phyloP scores from a whole-genome alignment of 1,140 invertebrate genomes.

The Drosophila erecta region DNA sequence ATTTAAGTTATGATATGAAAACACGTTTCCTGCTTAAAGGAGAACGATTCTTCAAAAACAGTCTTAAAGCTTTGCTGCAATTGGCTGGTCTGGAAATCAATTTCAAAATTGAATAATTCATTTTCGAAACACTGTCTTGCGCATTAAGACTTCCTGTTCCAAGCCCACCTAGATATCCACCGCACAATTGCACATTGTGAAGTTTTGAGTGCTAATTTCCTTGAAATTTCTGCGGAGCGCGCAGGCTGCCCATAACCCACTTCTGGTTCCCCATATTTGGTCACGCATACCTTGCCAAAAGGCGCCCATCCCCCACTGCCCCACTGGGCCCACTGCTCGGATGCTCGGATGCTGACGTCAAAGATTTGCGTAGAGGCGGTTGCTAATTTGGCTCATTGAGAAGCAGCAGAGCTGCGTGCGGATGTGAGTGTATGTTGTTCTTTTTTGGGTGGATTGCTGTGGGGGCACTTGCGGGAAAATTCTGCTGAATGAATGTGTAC shows the following conservation, averaged over 20 bases:
- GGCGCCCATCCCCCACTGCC: neutral
- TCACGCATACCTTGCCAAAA: conserved; percentile 63
- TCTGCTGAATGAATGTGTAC: conserved; percentile 68
- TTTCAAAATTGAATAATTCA: neutral
- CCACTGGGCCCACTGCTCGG: neutral
- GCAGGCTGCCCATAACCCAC: conserved; percentile 32
- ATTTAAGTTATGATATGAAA: no score
- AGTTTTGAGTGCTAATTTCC: conserved; percentile 18
- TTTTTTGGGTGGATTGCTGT: neutral
- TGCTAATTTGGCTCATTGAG: conserved; percentile 73
- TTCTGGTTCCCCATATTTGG: conserved; percentile 67
- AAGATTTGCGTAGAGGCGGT: conserved; percentile 52
- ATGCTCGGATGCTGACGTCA: conserved; percentile 53
- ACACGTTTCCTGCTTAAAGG: no score
- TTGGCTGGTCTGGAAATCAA: neutral
- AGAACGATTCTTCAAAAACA: no score
- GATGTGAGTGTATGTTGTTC: neutral
- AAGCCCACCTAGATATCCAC: neutral
- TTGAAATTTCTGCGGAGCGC: conserved; percentile 6
- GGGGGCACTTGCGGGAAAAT: conserved; percentile 55
- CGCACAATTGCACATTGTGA: neutral
- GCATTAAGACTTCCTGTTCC: neutral
- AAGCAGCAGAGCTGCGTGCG: conserved; percentile 39
- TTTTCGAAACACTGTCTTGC: neutral
- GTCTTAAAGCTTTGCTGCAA: no score